phyloP scores from a whole-genome alignment of 2,888 invertebrate species.

The Dryomyza anilis region DNA sequence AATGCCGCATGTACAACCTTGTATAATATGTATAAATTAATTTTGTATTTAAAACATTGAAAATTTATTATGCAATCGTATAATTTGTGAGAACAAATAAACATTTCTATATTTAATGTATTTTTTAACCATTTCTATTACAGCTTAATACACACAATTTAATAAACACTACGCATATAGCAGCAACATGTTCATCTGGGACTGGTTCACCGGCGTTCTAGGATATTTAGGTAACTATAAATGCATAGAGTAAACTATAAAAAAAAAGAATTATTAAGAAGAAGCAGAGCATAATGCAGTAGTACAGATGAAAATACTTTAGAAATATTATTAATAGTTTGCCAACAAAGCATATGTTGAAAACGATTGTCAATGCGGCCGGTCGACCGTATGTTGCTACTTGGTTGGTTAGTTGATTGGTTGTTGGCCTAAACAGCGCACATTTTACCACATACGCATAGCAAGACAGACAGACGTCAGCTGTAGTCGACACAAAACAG shows the following conservation, averaged over 20 bases:
- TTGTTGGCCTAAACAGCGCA: not conserved
- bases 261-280: too few species aligned
- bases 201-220: slow-evolving; percentile 93
- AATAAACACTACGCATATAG: slow-evolving; percentile 35
- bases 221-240: slow-evolving; percentile 83
- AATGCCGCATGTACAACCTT: too few species aligned
- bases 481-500: not conserved
- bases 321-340: slow-evolving; percentile 46
- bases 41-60: too few species aligned
- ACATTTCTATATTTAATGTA: not conserved
- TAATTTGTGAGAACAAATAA: too few species aligned
- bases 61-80: too few species aligned
- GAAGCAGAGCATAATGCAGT: too few species aligned
- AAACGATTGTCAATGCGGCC: not conserved
- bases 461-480: not conserved
- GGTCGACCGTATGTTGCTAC: not conserved
- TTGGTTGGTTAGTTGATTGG: too few species aligned
- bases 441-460: not conserved
- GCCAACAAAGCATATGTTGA: slow-evolving; percentile 51
- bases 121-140: slow-evolving; percentile 29
- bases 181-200: slow-evolving; percentile 86
- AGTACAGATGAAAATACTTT: too few species aligned
- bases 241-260: not conserved
- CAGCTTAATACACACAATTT: slow-evolving; percentile 31
- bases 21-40: too few species aligned